Conservation (phyloP, 2,797 vertebrate genomes). For the Harpagifer antarcticus region DNA sequence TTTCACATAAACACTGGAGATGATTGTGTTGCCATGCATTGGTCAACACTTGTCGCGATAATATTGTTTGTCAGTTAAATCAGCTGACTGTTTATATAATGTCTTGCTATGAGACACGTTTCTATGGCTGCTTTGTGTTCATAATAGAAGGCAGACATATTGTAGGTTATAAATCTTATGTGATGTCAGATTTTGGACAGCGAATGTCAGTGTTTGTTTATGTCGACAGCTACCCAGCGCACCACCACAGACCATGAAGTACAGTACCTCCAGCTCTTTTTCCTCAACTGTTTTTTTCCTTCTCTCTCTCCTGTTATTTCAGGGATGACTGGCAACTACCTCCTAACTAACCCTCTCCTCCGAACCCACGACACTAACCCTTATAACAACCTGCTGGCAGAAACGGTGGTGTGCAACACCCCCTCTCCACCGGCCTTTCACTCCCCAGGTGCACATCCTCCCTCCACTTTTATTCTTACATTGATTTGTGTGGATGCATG, state of each 20-base stretch:
- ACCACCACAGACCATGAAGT: constrained; percentile 47
- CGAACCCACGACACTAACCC: constrained; percentile 99
- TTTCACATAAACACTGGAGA: constrained; percentile 65
- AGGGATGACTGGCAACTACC: constrained; percentile 99
- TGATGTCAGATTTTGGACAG: constrained; percentile 50
- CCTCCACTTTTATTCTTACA: constrained; percentile 49
- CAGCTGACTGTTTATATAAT: constrained; percentile 67
- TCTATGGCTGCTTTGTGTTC: constrained; percentile 54
- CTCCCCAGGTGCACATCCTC: constrained; percentile 93
- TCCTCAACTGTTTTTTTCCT: constrained; percentile 64
- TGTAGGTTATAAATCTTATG: constrained; percentile 55
- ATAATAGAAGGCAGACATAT: constrained; percentile 51
- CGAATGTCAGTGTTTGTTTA: constrained; percentile 64
- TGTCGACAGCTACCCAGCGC: constrained; percentile 39
- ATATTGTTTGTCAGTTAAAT: constrained; percentile 73
- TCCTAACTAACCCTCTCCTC: constrained; percentile 99
- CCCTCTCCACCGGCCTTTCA: constrained; percentile 99
- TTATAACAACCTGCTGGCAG: constrained; percentile 99
- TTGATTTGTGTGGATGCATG: constrained; percentile 49
- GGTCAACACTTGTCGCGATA: constrained; percentile 64
- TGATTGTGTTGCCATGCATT: constrained; percentile 63
- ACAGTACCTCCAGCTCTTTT: constrained; percentile 35
- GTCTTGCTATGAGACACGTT: constrained; percentile 45
- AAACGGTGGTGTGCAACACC: constrained; percentile 99
- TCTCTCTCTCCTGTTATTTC: constrained; percentile 84